Evolutionary conservation across 2,888 invertebrate species (phyloP).

Genomic region (Serripes groenlandicus): DNA sequence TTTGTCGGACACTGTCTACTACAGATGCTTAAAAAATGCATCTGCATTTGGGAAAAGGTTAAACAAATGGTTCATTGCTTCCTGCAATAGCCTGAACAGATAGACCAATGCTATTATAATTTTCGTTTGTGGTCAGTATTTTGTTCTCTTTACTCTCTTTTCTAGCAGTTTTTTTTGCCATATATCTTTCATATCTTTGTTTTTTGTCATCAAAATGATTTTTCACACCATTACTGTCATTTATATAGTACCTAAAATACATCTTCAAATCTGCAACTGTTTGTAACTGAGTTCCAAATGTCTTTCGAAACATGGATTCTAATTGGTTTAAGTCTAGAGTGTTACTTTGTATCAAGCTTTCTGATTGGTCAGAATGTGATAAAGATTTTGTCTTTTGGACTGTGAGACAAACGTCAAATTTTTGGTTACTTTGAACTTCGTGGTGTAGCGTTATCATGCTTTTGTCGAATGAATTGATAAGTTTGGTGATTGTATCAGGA

Average conservation of each 20-base stretch:
- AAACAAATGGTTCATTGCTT: neutral
- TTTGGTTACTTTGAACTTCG: neutral
- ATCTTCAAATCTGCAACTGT: conserved; percentile 58
- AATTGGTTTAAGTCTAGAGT: conserved; percentile 3
- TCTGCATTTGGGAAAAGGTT: neutral
- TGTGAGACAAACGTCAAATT: conserved; percentile 49
- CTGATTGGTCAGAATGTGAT: neutral
- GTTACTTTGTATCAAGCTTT: neutral
- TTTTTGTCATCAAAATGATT: conserved; percentile 52
- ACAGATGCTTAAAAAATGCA: too few relatives aligned
- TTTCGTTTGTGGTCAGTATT: too few relatives aligned
- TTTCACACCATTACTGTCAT: conserved; percentile 59
- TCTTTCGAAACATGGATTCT: conserved; percentile 42
- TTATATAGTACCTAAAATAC: conserved; percentile 62
- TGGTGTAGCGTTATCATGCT: neutral
- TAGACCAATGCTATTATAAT: neutral
- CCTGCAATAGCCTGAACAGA: neutral
- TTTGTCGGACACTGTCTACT: too few relatives aligned
- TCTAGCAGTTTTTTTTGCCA: conserved; percentile 43
- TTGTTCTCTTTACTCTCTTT: too few relatives aligned
- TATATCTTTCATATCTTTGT: conserved; percentile 49
- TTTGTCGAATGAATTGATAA: conserved; percentile 26
- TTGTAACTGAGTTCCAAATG: conserved; percentile 53
- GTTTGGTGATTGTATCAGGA: conserved; percentile 24
- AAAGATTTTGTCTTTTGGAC: conserved; percentile 35